phyloP scores from a whole-genome alignment of 2,113 vertebrate genomes.

The Dipodomys stephensi region DNA sequence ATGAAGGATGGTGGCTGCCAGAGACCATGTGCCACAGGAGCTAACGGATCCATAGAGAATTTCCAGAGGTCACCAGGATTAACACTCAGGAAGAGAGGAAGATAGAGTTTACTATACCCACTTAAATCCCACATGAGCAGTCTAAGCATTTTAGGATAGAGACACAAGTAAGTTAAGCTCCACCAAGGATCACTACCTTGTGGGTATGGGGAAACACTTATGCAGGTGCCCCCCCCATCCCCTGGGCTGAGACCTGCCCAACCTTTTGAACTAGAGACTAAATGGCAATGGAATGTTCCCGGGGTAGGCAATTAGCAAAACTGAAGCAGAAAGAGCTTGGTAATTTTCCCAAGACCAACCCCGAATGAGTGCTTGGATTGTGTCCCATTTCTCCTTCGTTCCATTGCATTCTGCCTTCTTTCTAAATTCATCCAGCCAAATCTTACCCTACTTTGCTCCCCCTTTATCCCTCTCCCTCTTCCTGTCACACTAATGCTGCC shows the following conservation, averaged over 20 bases:
- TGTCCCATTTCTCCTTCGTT: neutral
- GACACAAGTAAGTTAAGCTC: neutral
- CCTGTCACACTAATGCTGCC: neutral
- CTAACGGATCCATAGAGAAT: neutral
- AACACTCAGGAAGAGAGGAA: neutral
- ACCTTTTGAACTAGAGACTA: neutral
- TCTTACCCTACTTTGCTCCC: neutral
- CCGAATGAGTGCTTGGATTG: rapidly evolving
- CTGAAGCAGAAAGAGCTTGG: neutral
- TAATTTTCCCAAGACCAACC: neutral
- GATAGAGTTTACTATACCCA: neutral
- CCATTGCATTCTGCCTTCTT: neutral
- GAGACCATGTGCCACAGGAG: neutral
- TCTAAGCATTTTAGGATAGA: neutral
- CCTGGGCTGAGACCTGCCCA: no score
- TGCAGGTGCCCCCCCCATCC: neutral
- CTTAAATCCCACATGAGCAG: neutral
- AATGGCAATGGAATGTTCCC: neutral
- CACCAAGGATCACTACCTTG: neutral
- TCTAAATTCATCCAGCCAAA: neutral
- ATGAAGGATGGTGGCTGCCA: neutral
- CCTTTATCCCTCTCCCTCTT: neutral
- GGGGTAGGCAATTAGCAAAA: neutral
- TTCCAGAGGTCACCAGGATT: neutral
- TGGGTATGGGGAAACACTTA: neutral